Conservation (phyloP, 2,113 vertebrate species). For the Petrocephalus microphthalmus region DNA sequence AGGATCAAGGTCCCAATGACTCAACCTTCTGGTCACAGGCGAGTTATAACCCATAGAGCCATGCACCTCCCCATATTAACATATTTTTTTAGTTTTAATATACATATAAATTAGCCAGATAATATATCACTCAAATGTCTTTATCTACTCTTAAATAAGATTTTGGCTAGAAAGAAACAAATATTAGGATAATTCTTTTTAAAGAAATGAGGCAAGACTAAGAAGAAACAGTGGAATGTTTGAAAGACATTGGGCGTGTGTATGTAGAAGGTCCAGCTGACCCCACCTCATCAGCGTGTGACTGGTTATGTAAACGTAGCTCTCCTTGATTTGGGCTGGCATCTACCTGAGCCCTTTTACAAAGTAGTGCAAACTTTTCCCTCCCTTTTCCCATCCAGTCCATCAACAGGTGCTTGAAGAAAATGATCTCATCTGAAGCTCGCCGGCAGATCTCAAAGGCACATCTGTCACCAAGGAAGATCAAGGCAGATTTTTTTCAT, state of each 20-base stretch:
- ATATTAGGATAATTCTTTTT: too few species aligned
- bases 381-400: neutral
- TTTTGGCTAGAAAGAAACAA: too few species aligned
- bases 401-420: neutral
- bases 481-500: neutral
- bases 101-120: too few species aligned
- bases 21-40: too few species aligned
- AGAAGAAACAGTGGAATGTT: neutral
- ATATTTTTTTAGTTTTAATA: too few species aligned
- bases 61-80: too few species aligned
- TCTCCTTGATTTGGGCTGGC: too few species aligned
- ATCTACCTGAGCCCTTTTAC: too few species aligned
- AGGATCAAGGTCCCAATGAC: too few species aligned
- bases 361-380: neutral
- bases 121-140: too few species aligned
- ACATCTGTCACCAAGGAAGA: neutral
- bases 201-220: neutral
- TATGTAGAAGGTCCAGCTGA: neutral
- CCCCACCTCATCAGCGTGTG: neutral
- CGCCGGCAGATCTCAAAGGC: neutral
- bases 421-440: neutral
- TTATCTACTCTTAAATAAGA: too few species aligned
- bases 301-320: neutral
- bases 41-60: too few species aligned
- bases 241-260: neutral